Evolutionary conservation across 2,113 vertebrate species (phyloP).

Genomic region (Zapus hudsonius): DNA sequence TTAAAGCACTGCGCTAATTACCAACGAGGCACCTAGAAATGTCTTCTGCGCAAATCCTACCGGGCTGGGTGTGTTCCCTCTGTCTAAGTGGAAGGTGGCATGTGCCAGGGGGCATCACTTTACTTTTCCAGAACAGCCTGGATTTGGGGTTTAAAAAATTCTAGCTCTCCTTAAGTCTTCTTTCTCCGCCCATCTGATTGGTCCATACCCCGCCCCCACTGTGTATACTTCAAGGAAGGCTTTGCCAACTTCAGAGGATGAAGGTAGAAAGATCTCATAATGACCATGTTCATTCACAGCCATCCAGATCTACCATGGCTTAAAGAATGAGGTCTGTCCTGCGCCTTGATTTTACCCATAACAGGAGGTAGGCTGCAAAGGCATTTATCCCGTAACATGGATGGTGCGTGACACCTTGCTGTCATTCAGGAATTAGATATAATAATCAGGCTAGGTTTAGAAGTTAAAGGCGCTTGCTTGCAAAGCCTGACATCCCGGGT

Average conservation of each 20-base stretch:
- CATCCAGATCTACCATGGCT: background rate
- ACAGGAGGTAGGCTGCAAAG: background rate
- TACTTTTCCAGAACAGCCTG: background rate
- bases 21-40: background rate
- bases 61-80: rapidly evolving
- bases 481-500: too few relatives aligned
- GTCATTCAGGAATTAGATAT: background rate
- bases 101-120: background rate
- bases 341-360: background rate
- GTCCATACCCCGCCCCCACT: background rate
- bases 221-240: background rate
- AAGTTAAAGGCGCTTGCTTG: too few relatives aligned
- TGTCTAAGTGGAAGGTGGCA: background rate
- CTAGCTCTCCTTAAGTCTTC: background rate
- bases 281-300: background rate
- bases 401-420: background rate
- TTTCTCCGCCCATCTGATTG: background rate
- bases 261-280: background rate
- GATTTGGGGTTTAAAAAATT: background rate
- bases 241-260: background rate
- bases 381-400: background rate
- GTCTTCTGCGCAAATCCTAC: background rate
- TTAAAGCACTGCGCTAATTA: slow-evolving; percentile 40
- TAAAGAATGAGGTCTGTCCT: background rate
- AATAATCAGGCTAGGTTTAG: too few relatives aligned